Percentiles rank a stretch among this genome's conserved stretches.
Conservation (phyloP, 2,888 invertebrate species). For the Chloromyia formosa region DNA sequence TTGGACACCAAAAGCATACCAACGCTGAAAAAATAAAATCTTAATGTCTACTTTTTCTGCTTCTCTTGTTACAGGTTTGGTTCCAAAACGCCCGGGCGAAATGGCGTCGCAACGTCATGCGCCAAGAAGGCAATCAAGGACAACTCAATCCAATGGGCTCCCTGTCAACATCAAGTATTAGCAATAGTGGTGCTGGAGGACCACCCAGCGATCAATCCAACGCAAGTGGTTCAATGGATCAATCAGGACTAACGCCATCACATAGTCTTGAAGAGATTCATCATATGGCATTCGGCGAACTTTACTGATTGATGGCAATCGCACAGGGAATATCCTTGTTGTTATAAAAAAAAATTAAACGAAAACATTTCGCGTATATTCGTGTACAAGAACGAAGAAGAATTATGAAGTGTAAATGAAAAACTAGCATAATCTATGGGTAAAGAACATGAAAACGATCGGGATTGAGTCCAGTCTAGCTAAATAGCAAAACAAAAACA, state of each 20-base stretch:
- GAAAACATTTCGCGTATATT: too few relatives aligned
- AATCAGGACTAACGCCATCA: conserved; percentile 50
- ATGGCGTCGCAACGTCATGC: conserved; percentile 88
- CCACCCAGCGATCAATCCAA: conserved; percentile 50
- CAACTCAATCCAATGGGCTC: conserved; percentile 8
- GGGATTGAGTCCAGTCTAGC: too few relatives aligned
- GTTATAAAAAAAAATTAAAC: conserved; percentile 2
- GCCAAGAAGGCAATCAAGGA: conserved; percentile 68
- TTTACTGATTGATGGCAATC: conserved; percentile 49
- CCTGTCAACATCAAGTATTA: conserved; percentile 4
- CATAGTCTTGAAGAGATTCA: conserved; percentile 52
- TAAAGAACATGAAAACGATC: too few relatives aligned
- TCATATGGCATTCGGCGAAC: conserved; percentile 52
- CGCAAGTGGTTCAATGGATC: conserved; percentile 47
- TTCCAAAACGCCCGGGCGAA: conserved; percentile 97
- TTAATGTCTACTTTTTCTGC: too few relatives aligned
- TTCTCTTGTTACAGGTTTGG: conserved; percentile 77
- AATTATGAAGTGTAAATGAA: too few relatives aligned
- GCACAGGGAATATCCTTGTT: conserved; percentile 15
- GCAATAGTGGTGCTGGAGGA: conserved; percentile 44
- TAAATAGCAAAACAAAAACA: too few relatives aligned
- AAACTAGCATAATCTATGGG: too few relatives aligned
- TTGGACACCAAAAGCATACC: too few relatives aligned
- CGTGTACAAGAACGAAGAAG: too few relatives aligned
- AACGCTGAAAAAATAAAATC: too few relatives aligned